Evolutionary conservation across 2,888 invertebrate species (phyloP), one percentile per base, ranked within the genome.

Genomic region (Psylliodes chrysocephalus): DNA sequence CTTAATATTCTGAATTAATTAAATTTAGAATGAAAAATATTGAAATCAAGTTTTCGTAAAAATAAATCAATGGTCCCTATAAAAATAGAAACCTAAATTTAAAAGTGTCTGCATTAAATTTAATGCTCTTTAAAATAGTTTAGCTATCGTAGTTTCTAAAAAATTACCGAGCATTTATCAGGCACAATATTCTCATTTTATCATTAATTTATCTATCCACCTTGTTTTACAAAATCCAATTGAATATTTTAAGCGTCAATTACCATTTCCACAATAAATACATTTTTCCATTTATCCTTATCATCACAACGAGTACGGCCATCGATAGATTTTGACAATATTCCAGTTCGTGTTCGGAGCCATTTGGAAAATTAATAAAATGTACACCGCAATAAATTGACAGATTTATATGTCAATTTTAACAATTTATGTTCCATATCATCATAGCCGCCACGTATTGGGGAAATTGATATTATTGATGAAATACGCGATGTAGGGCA

Each of bases 341-440:
- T 64, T 60, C 57, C 66, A 69, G 56, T 66, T 63, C 33, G 28
- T 55, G 40, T 59, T 59, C 35, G 51, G 62, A 59, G 55, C 56
- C 62, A 68, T 63, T 64, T 53, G 59, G 61, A 67, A 63, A 68
- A 68, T 67, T 71, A 72, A 72, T 72, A 69, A 72, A 72, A 71
- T 66, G 68, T 64, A 60, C 68, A 67, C 68, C 65, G 65, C 69
- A 69, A 69, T 72, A 69, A 64, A 59, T 56, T 68, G 72, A 65
- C 72, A 70, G 70, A 69, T 72, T 72, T 72, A 72, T 72, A 68
- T 64, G 70, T 69, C 69, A 68, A 72, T 72, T 64, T 63, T 60
- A 46, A 30, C 52, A 61, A 70, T 70, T 70, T 63, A 70, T 69
- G 30, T 51, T 19, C 52, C 33, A 44, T 38, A 55, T 52, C 60